Percentiles rank a stretch among this genome's conserved stretches.
Conservation (phyloP, 2,888 invertebrate genomes). For the Pseudoips prasinana region DNA sequence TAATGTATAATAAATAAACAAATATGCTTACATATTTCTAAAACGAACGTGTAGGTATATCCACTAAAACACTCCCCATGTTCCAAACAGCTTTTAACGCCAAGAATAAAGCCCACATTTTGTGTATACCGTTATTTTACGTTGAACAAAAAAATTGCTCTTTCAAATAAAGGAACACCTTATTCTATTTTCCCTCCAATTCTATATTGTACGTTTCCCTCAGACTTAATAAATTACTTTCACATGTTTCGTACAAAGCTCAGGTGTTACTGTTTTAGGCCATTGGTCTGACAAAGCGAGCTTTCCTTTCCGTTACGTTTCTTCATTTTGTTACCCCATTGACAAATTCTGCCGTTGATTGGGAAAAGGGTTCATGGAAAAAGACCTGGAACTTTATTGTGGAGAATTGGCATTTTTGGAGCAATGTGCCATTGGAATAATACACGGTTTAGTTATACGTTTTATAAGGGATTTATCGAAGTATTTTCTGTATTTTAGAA, state of each 20-base stretch:
- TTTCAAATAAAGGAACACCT: constrained; percentile 28
- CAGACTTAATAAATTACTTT: constrained; percentile 54
- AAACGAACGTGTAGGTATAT: not conserved
- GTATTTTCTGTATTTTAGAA: no score
- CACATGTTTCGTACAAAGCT: constrained; percentile 47
- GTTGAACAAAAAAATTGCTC: constrained; percentile 16
- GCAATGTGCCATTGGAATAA: not conserved
- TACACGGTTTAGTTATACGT: no score
- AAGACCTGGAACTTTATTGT: constrained; percentile 24
- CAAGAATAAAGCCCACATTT: constrained; percentile 13
- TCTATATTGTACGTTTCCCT: constrained; percentile 34
- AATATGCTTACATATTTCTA: no score
- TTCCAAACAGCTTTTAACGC: constrained; percentile 6
- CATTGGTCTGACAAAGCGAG: constrained; percentile 55
- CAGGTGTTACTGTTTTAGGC: constrained; percentile 58
- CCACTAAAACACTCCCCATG: not conserved
- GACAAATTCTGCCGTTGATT: constrained; percentile 36
- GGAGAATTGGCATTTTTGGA: constrained; percentile 30
- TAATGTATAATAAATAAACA: no score
- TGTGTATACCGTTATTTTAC: constrained; percentile 17
- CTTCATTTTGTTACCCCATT: constrained; percentile 16
- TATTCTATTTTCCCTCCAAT: constrained; percentile 26
- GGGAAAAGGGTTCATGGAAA: constrained; percentile 32
- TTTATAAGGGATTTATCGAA: no score
- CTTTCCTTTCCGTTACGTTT: constrained; percentile 16